phyloP scores from a whole-genome alignment of 2,797 vertebrate species.

The Lepidocolaptes lacrymiger region DNA sequence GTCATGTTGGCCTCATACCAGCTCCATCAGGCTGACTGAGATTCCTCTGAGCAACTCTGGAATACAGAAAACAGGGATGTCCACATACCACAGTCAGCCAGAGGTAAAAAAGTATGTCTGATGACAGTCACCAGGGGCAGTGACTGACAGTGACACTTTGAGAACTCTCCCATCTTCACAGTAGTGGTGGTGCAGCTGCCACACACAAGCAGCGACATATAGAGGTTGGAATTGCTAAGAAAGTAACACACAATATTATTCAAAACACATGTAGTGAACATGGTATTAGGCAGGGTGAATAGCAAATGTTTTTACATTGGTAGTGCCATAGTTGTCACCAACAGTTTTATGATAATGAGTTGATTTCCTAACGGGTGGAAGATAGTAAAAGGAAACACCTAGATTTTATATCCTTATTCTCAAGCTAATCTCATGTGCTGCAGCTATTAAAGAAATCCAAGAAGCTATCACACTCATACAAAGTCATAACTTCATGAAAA shows the following conservation, averaged over 20 bases:
- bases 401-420: background rate
- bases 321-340: background rate
- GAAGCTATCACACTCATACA: background rate
- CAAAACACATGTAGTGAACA: background rate
- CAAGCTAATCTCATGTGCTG: background rate
- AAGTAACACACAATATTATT: background rate
- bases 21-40: background rate
- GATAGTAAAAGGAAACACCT: background rate
- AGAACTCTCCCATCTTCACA: background rate
- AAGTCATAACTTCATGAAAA: background rate
- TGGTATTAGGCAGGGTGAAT: rapidly evolving
- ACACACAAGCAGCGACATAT: background rate
- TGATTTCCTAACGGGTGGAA: background rate
- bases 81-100: background rate
- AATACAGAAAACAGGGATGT: background rate
- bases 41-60: background rate
- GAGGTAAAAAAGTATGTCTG: background rate
- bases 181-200: background rate
- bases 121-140: background rate
- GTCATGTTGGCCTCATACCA: background rate
- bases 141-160: background rate
- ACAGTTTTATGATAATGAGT: background rate
- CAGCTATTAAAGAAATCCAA: background rate
- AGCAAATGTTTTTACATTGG: rapidly evolving
- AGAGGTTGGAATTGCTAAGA: background rate